These are phyloP conservation scores for Drosophila kurseongensis DNA, from an alignment of 1,140 invertebrate species.

Conservation along the genomic window DNA sequence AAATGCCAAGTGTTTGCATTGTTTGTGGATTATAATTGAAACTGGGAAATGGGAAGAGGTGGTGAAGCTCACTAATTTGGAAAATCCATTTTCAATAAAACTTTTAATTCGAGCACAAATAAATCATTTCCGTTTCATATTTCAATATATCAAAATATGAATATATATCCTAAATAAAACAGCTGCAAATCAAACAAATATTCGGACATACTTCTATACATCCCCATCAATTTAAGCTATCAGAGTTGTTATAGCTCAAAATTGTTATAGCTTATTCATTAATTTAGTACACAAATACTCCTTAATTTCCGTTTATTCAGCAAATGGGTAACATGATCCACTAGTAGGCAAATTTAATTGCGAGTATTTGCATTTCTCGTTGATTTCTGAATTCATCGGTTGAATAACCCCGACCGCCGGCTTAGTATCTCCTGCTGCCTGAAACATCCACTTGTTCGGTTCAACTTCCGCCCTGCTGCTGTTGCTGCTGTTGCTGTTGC, in stretches of 20 bases:
- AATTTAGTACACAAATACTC: no score
- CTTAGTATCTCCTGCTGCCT: constrained; percentile 12
- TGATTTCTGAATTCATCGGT: constrained; percentile 37
- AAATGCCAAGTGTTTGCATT: constrained; percentile 19
- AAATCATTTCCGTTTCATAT: no score
- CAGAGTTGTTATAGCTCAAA: not conserved
- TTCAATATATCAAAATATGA: no score
- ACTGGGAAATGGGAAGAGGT: not conserved
- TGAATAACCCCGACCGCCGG: constrained; percentile 2
- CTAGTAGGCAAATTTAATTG: constrained; percentile 43
- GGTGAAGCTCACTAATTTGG: not conserved
- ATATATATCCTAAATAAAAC: no score
- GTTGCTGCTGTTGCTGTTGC: constrained; percentile 35
- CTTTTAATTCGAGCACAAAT: not conserved
- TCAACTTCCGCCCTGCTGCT: constrained; percentile 45
- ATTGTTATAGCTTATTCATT: not conserved
- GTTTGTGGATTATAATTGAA: constrained; percentile 28
- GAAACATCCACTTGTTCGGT: constrained; percentile 23
- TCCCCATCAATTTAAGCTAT: not conserved
- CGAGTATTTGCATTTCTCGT: constrained; percentile 47
- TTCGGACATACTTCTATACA: no score
- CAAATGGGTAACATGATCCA: constrained; percentile 11
- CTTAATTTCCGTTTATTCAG: constrained; percentile 1
- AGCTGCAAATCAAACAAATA: no score
- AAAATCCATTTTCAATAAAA: not conserved